phyloP scores from a whole-genome alignment of 1,140 invertebrate genomes.

The Zelostemma sp. region DNA sequence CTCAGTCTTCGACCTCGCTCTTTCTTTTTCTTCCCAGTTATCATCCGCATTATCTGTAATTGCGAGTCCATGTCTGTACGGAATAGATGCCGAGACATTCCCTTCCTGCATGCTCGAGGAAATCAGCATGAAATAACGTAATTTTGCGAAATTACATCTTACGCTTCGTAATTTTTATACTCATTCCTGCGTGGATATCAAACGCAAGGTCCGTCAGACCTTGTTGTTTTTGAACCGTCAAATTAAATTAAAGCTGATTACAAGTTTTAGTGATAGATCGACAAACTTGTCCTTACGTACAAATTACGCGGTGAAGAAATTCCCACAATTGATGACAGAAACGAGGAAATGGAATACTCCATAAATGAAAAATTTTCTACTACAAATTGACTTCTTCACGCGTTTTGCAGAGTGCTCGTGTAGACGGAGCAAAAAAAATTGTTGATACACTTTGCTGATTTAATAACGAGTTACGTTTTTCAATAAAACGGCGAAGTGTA shows the following conservation, averaged over 20 bases:
- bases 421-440: neutral
- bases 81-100: slow-evolving; percentile 21
- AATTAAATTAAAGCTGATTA: neutral
- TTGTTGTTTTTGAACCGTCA: neutral
- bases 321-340: neutral
- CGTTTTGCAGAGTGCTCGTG: too few species aligned
- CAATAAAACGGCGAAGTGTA: too few species aligned
- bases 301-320: neutral
- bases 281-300: neutral
- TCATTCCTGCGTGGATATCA: neutral
- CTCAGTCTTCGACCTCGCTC: slow-evolving; percentile 5
- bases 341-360: neutral
- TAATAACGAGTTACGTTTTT: neutral
- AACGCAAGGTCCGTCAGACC: slow-evolving; percentile 8
- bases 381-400: too few species aligned
- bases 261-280: neutral
- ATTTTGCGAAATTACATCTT: slow-evolving; percentile 20
- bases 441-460: neutral
- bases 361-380: neutral
- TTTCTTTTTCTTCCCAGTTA: slow-evolving; percentile 1
- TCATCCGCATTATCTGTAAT: slow-evolving; percentile 12
- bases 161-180: neutral
- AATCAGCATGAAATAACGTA: slow-evolving; percentile 9
- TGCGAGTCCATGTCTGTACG: slow-evolving; percentile 9
- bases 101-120: slow-evolving; percentile 18